Conservation (phyloP, 2,888 invertebrate species). For the Chydorus sphaericus region DNA sequence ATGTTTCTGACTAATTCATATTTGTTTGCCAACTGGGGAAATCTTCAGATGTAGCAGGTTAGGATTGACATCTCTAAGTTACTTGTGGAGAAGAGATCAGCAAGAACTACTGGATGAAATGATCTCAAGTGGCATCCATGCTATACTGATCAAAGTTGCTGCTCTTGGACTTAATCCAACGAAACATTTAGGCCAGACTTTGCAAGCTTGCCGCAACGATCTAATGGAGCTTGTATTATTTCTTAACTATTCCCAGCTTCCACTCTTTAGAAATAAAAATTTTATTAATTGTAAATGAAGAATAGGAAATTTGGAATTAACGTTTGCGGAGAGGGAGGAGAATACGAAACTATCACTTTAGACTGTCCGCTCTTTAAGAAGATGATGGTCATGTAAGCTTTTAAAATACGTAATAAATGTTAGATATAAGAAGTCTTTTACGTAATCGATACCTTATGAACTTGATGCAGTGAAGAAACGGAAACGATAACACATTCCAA, state of each 20-base stretch:
- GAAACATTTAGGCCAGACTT: constrained; percentile 71
- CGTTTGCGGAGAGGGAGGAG: constrained; percentile 97
- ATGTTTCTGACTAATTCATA: too few relatives aligned
- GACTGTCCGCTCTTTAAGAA: constrained; percentile 93
- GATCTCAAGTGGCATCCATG: constrained; percentile 82
- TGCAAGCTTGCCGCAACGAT: constrained; percentile 73
- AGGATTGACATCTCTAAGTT: constrained; percentile 74
- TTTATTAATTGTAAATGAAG: constrained; percentile 29
- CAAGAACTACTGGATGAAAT: constrained; percentile 87
- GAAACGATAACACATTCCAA: constrained; percentile 78
- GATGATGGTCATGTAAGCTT: constrained; percentile 71
- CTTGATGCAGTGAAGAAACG: constrained; percentile 55
- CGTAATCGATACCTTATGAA: too few relatives aligned
- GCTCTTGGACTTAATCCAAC: constrained; percentile 75
- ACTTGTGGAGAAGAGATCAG: constrained; percentile 93
- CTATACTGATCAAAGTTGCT: constrained; percentile 95
- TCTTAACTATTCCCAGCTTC: too few relatives aligned
- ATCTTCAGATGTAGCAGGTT: constrained; percentile 66
- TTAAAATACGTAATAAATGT: neutral
- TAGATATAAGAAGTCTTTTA: neutral
- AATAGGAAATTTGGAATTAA: constrained; percentile 86
- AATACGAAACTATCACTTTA: constrained; percentile 93
- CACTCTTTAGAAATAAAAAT: neutral
- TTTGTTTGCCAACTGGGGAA: neutral
- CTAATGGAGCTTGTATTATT: constrained; percentile 57